Percentiles rank a stretch among this genome's conserved stretches.
phyloP scores from a whole-genome alignment of 2,797 vertebrate species.

The Morus bassanus region DNA sequence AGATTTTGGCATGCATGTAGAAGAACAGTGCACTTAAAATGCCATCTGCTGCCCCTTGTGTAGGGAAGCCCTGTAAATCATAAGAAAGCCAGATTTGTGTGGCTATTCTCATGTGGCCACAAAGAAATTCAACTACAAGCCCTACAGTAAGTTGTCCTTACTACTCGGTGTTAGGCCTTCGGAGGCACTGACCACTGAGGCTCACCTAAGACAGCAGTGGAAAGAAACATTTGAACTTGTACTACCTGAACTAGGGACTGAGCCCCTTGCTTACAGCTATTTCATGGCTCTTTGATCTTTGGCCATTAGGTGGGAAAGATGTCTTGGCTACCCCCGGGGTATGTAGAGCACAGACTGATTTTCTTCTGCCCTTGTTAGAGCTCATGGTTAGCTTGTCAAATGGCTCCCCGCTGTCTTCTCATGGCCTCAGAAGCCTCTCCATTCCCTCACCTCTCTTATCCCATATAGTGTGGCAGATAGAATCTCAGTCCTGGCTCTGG shows the following conservation, averaged over 20 bases:
- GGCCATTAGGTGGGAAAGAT: not conserved
- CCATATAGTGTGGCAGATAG: not conserved
- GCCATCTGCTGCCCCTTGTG: not conserved
- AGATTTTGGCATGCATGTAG: not conserved
- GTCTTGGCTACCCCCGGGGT: not conserved
- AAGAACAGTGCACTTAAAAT: not conserved
- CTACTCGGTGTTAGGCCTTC: not conserved
- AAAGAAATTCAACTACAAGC: not conserved
- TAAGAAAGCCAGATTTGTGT: not conserved
- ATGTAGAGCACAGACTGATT: not conserved
- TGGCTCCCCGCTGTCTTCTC: not conserved
- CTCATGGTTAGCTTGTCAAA: not conserved
- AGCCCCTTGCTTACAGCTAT: not conserved
- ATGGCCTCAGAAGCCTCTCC: not conserved
- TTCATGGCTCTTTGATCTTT: conserved; percentile 4
- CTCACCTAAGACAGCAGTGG: not conserved
- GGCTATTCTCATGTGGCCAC: not conserved
- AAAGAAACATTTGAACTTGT: not conserved
- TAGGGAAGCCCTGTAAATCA: not conserved
- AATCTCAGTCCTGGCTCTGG: not conserved
- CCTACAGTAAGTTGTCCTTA: not conserved
- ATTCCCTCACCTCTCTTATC: not conserved
- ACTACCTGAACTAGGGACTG: not conserved
- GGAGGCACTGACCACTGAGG: not conserved
- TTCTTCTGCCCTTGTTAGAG: not conserved